A percentile compares a stretch with the other conserved stretches of the same genome.
These are phyloP conservation scores for Brassicogethes aeneus DNA, from an alignment of 2,888 invertebrate genomes.

Conservation along the genomic window DNA sequence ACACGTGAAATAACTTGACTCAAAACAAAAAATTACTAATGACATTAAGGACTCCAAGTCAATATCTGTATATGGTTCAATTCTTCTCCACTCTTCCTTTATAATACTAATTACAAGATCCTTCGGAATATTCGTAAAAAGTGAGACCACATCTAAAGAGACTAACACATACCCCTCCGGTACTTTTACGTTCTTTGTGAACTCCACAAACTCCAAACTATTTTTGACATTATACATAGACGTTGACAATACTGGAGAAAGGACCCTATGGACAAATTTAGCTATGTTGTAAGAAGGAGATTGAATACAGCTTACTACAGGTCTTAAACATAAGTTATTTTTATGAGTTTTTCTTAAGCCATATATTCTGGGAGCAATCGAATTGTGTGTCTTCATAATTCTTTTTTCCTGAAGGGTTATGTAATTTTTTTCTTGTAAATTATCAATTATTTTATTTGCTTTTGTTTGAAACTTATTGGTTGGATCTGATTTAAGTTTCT, in stretches of 20 bases:
- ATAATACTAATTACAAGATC: too few species aligned
- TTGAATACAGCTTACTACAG: constrained; percentile 5
- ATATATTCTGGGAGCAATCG: neutral
- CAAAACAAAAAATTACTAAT: too few species aligned
- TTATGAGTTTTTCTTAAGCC: neutral
- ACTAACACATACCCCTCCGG: constrained; percentile 5
- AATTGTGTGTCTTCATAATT: neutral
- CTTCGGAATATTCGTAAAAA: too few species aligned
- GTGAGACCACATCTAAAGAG: constrained; percentile 6
- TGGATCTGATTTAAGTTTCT: constrained; percentile 3
- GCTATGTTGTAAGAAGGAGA: constrained; percentile 3
- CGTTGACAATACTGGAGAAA: constrained; percentile 3
- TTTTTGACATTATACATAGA: constrained; percentile 7
- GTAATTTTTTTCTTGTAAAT: neutral
- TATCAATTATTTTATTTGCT: neutral
- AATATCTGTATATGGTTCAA: neutral
- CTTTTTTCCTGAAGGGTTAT: neutral
- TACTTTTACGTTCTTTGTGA: neutral
- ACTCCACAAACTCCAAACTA: constrained; percentile 5
- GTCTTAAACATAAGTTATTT: neutral
- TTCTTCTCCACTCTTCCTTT: neutral
- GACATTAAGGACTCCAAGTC: neutral
- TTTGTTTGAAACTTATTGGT: neutral
- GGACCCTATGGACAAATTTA: constrained; percentile 5
- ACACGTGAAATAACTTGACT: neutral